phyloP scores from a whole-genome alignment of 2,797 vertebrate species.

The Fratercula arctica region DNA sequence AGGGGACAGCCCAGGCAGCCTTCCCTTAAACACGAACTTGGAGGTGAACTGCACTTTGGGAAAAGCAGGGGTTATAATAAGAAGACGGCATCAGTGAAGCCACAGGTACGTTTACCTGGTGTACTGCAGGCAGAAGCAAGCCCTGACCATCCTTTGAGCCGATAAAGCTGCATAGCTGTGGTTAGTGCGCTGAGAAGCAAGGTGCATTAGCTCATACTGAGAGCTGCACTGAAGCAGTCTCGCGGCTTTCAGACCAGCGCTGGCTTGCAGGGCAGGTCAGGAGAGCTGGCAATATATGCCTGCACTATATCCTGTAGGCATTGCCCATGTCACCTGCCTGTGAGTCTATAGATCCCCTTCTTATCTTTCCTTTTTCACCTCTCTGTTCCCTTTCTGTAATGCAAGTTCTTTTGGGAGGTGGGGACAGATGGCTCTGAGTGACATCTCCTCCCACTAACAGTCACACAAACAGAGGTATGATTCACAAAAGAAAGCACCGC shows the following conservation, averaged over 20 bases:
- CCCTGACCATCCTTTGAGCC: not conserved
- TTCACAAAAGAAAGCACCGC: not conserved
- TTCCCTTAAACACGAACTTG: not conserved
- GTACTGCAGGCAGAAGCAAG: not conserved
- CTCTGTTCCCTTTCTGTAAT: not conserved
- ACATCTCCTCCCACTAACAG: not conserved
- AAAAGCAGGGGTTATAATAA: not conserved
- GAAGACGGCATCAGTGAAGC: not conserved
- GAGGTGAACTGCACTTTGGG: not conserved
- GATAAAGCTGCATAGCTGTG: not conserved
- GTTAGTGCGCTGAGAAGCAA: not conserved
- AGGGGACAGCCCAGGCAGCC: not conserved
- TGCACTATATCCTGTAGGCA: not conserved
- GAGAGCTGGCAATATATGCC: not conserved
- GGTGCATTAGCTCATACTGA: not conserved
- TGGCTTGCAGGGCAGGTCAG: not conserved
- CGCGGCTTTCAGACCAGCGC: not conserved
- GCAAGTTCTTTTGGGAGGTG: not conserved
- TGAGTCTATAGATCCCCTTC: not conserved
- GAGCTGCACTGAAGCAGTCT: not conserved
- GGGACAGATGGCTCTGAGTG: not conserved
- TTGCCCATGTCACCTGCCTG: not conserved
- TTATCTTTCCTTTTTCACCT: not conserved
- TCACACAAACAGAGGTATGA: not conserved
- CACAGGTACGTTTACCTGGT: fast-evolving